A percentile compares a stretch with the other conserved stretches of the same genome.
phyloP scores from a whole-genome alignment of 2,113 vertebrate species.

The Octodon degus region DNA sequence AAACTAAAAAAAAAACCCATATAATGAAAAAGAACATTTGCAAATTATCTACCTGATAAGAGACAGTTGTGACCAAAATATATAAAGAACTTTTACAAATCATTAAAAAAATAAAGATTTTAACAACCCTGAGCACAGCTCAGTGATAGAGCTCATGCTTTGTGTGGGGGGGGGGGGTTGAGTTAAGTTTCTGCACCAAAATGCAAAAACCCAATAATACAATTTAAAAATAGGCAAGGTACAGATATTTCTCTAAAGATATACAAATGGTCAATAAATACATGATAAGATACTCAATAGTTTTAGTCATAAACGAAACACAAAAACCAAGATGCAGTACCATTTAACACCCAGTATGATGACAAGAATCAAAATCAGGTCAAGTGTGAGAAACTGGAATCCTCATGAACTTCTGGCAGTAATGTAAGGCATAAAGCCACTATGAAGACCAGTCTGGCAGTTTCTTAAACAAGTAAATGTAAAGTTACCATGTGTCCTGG shows the following conservation, averaged over 20 bases:
- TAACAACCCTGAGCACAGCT: neutral
- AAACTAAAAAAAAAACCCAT: neutral
- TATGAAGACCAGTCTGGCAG: neutral
- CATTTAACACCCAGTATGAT: neutral
- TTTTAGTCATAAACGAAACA: neutral
- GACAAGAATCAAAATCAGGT: neutral
- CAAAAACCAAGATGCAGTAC: neutral
- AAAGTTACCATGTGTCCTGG: neutral
- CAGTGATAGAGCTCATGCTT: neutral
- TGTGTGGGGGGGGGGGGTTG: neutral
- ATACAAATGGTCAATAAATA: neutral
- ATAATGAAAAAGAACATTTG: neutral
- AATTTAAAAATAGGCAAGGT: constrained; percentile 26
- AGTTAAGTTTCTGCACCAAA: neutral
- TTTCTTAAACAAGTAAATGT: neutral
- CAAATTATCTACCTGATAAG: neutral
- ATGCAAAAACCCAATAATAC: neutral
- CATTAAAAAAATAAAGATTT: neutral
- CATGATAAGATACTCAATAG: neutral
- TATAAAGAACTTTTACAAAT: constrained; percentile 1
- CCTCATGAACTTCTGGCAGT: neutral
- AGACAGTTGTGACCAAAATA: neutral
- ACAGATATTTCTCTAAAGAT: neutral
- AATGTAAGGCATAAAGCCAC: neutral
- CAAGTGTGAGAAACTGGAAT: constrained; percentile 22